Evolutionary conservation across 2,113 vertebrate genomes (phyloP).

Genomic region (Myotis davidii): DNA sequence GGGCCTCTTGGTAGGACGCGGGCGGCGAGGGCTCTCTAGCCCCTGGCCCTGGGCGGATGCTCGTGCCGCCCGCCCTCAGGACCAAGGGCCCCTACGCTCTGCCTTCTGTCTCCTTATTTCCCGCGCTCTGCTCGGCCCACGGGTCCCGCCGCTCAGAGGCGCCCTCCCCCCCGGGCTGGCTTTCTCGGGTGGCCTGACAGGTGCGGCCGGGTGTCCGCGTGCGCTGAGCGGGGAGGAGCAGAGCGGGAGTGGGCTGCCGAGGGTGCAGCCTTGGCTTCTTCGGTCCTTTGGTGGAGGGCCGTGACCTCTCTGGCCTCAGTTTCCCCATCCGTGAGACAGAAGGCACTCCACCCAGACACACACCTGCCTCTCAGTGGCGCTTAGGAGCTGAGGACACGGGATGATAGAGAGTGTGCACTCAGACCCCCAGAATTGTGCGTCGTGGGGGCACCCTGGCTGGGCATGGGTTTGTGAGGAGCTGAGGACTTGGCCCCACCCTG

Average conservation of each 20-base stretch:
- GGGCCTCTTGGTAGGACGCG: neutral
- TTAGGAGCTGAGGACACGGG: too few species aligned
- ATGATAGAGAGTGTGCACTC: neutral
- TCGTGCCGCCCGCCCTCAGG: accelerated
- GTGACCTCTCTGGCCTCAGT: neutral
- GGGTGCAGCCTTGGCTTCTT: neutral
- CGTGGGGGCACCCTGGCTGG: too few species aligned
- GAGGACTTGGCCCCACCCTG: neutral
- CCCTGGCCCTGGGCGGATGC: too few species aligned
- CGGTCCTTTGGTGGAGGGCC: neutral
- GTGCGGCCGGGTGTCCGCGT: neutral
- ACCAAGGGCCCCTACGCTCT: neutral
- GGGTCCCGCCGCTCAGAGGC: neutral
- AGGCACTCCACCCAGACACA: too few species aligned
- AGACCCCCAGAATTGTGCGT: neutral
- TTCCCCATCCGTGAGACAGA: neutral
- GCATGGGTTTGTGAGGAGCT: neutral
- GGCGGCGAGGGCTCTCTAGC: neutral
- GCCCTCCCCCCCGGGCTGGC: neutral
- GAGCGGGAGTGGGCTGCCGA: neutral
- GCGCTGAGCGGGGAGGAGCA: accelerated
- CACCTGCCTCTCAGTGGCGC: neutral
- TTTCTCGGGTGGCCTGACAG: neutral
- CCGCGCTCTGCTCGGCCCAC: neutral
- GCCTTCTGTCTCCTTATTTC: neutral